Base-by-base conservation (phyloP, 2,113 vertebrate species). In the Lepisosteus osseus region DNA sequence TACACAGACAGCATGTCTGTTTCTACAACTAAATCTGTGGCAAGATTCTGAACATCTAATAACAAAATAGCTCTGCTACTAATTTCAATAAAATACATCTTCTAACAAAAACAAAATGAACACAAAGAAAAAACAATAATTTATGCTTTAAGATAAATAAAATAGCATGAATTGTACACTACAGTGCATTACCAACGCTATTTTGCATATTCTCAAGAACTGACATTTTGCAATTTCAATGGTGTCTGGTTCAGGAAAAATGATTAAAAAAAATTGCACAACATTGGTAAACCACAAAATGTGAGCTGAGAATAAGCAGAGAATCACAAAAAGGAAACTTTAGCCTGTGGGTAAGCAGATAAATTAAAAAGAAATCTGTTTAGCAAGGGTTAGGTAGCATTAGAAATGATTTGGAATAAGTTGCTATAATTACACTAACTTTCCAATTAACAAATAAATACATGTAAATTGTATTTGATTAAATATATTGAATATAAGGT, bases 11-110 rank as follows among this genome's bases (percentile, higher is more conserved):
- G 79, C 54, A 80, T 79, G 87, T 88, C 92, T 88, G 88, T 91
- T 91, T 92, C 93, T 91, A 92, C 88, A 86, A 88, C 92, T 92
- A 94, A 84, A 89, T 85, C 89, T 91, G 86, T 84, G 88, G 87
- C 86, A 92, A 92, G 85, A 92, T 84, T 83, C 74, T 80, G 83
- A 81, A 82, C 76, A 79, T 82, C 84, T 74, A 57, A 75, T 42
- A 82, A 87, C 73, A 88, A 80, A 73, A 84, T 67, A 87, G 87
- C 77, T 80, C 7, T 44, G 70, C 80, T 85, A 74, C 78, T 84
- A 84, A 80, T 73, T 85, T 76, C 78, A 81, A 77, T 82, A 88
- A 83, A 45, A 68, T 79, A 86, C 3, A 42, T 78, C 84, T 90
- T 89, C 74, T 87, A 82, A 85, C 86, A 78, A 73, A 78, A 43